These are phyloP conservation scores for Hemibagrus wyckioides DNA, from an alignment of 2,113 vertebrate genomes.

Conservation along the genomic window DNA sequence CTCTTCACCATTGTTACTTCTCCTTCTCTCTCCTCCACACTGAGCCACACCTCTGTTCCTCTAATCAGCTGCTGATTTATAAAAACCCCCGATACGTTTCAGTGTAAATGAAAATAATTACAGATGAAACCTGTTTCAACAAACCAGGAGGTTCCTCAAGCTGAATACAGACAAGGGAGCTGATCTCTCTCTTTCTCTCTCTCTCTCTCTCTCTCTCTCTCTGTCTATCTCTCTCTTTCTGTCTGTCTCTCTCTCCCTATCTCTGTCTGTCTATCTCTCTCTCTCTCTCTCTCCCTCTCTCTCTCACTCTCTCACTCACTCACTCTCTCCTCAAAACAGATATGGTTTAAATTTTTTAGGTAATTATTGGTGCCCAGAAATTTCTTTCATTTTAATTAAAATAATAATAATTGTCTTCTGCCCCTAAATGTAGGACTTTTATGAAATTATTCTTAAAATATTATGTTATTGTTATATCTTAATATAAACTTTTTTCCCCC, in stretches of 20 bases:
- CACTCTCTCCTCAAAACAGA: no score
- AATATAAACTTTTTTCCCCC: background rate
- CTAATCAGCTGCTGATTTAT: slow-evolving; percentile 62
- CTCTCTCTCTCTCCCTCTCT: no score
- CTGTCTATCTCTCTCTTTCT: no score
- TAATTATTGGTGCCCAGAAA: background rate
- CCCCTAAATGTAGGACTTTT: background rate
- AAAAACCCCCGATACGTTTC: slow-evolving; percentile 59
- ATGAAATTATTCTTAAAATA: background rate
- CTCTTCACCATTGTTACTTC: slow-evolving; percentile 2
- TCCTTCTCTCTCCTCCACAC: slow-evolving; percentile 29
- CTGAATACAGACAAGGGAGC: background rate
- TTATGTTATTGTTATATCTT: no score
- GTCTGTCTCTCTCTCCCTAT: no score
- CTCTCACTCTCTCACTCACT: no score
- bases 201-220: slow-evolving; percentile 4
- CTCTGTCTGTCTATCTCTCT: no score
- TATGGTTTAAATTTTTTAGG: background rate
- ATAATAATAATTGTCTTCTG: background rate
- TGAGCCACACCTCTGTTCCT: slow-evolving; percentile 47
- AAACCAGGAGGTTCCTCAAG: background rate
- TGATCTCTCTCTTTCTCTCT: background rate
- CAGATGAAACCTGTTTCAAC: slow-evolving; percentile 19
- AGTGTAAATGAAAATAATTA: slow-evolving; percentile 60
- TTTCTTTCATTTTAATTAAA: background rate